Evolutionary conservation across 2,797 vertebrate species (phyloP), one percentile per base, ranked within the genome.

Genomic region (Holocentrus rufus): DNA sequence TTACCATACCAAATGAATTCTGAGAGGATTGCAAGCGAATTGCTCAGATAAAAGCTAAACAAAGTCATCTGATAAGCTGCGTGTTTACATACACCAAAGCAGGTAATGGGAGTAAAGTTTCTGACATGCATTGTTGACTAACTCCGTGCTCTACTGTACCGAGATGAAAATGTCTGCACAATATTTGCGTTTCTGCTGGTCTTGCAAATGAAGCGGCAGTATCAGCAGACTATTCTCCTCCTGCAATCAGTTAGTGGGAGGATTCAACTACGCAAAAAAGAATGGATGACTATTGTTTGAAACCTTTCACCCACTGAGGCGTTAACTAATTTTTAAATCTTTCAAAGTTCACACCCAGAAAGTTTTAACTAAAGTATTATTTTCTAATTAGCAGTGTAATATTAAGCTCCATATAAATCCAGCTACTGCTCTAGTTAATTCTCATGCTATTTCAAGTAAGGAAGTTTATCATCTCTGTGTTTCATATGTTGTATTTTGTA

Each of bases 401-500:
- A 47, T 34, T 30, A 2, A 11, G 46, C 7, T 18, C 6, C 39
- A 13, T 42, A 14, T 20, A 5, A 9, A 50, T 20, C n/a, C 47
- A 50, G 39, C 18, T 50, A 1, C n/a, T 50, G n/a, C 3, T 50
- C 18, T 20, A 1, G 7, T 50, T 50, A 50, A n/a, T 20, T 54
- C 42, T 44, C 0, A 39, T 22, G 25, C 1, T 17, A 18, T 6
- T 34, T 2, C 1, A 34, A 31, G 4, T 14, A 42, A 57, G 18
- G 49, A 71, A 34, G 27, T 15, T 44, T 14, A 1, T 15, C 42
- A 14, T 15, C 42, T 5, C 49, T 36, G 14, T 84, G 70, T 70
- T 77, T 85, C 63, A 57, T 57, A 65, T 61, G 65, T 52, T 20
- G 57, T 72, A 7, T 74, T 79, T 83, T 70, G 67, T 42, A 25